Base-by-base conservation (phyloP, 2,888 invertebrate genomes). In the Phengaris alcon region DNA sequence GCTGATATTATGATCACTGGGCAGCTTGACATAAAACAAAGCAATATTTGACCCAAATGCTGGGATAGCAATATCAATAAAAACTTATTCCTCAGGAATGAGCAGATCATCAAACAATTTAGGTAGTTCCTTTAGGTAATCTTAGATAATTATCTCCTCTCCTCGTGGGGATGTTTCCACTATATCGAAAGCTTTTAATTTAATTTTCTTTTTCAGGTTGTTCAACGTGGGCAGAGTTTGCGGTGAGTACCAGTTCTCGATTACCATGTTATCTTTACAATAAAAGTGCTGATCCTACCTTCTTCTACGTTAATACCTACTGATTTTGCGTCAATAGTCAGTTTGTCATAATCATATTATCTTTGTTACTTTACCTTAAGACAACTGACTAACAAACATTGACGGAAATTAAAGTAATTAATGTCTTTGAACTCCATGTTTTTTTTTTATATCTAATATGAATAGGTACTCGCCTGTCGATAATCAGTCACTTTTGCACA, bases 231-330 rank as follows among this genome's bases (percentile, higher is more conserved):
- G 48, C 7, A 22, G 22, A 69, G 15, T 48, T 48, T 69, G 48
- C 69, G 69, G 69, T 69, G 10, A 69, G 69, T 69, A 9, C 46
- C n/a, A n/a, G n/a, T n/a, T n/a, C n/a, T n/a, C n/a, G n/a, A n/a
- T 69, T 55, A 5, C 35, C 5, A 44, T 1, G 64, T 64, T 64
- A 13, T 64, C 59, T 22, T 64, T 44, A 35, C 6, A 10, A 44
- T 64, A 12, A 8, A 52, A 35, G 10, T 64, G 64, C 6, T 44
- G 64, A 44, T 59, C 10, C 59, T 22, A 10, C 10, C 8, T n/a
- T 8, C 55, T 55, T 6, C 8, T 48, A 48, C 48, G 8, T 48
- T 48, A 48, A n/a, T 55, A 13, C n/a, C 6, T 54, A 55, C 8
- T 22, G 59, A 22, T 59, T 22, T 22, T 22, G 22, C 9, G 22